Base-by-base conservation (phyloP, 1,140 invertebrate genomes). In the Atta cephalotes region DNA sequence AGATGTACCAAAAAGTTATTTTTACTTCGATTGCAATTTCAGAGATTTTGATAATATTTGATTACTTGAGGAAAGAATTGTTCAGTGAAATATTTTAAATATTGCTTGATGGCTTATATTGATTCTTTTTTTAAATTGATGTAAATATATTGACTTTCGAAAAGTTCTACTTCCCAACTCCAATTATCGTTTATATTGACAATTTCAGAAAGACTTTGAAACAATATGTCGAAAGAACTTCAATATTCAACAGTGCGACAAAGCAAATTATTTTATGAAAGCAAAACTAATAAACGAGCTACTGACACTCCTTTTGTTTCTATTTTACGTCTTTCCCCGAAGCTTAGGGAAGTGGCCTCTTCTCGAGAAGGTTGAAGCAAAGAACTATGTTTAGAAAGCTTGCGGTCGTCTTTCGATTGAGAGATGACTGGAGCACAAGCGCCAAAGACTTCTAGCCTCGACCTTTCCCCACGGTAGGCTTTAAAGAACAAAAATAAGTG, bases 401-500 rank as follows among this genome's bases (percentile, higher is more conserved):
- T 51, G n/a, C 28, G 58, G 66, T 51, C 58, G 28, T 53, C 58
- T 84, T 89, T 78, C 72, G 72, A 88, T 88, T 58, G 56, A 31
- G 65, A 58, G 49, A 72, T 86, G 31, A 56, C 25, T 71, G 74
- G 28, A 39, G 78, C n/a, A 78, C 84, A 74, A 79, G 72, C 79
- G 35, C 60, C 63, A 78, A 86, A 86, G 76, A 49, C 65, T 71
- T 9, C 72, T 49, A 56, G 18, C n/a, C 70, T 53, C 51, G 70
- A 66, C 25, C 74, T 58, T 70, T 78, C 74, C 53, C 14, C 25
- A 28, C 68, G 68, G 72, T 49, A 58, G 6, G 62, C 74, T 87
- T 90, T 78, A 88, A 85, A 60, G 82, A 86, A 90, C 87, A 90
- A 82, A 90, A 90, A 90, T 90, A 90, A 90, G 86, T 88, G n/a